Evolutionary conservation across 2,113 vertebrate species (phyloP), one percentile per base, ranked within the genome.

Genomic region (Rostratula benghalensis): DNA sequence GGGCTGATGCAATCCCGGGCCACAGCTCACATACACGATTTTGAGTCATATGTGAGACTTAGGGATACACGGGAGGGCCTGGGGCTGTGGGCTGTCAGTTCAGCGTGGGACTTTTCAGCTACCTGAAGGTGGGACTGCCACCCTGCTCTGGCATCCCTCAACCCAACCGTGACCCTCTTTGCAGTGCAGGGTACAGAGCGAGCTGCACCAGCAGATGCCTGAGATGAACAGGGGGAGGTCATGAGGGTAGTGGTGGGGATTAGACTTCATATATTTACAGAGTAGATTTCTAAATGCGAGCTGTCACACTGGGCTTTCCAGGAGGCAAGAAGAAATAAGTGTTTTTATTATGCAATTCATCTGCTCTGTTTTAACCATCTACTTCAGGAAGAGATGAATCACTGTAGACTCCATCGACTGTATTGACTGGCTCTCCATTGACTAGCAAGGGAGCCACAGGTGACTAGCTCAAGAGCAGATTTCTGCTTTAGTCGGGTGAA

Each of bases 371-470:
- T 92, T 82, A 87, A 68, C 77, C 63, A 53, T 91, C 87, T 94
- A 28, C 77, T 95, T 96, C 25, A 93, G 53, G 91, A 84, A 85
- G 74, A 95, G 74, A 57, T 69, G 69, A 89, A 94, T 91, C 89
- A 69, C 91, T 3, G 1, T 57, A 43, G 74, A 48, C n/a, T 89
- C 83, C 61, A 91, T 91, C 10, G 61, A 53, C 74, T 60, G 30
- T 89, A 96, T 94, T 95, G 96, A 89, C 91, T 68, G 80, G 30
- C 45, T 89, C 65, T 87, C 74, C 74, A 61, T 11, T 91, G 77
- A 69, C 74, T 61, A 6, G 2, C 11, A 9, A 45, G 77, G 61
- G 45, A 96, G 81, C 91, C 87, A 91, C 4, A 5, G 83, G 83
- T 91, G 77, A 89, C 53, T 43, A 39, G 39, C 65, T 90, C 78